Evolutionary conservation across 2,888 invertebrate species (phyloP).

Genomic region (Nesidiocoris tenuis): DNA sequence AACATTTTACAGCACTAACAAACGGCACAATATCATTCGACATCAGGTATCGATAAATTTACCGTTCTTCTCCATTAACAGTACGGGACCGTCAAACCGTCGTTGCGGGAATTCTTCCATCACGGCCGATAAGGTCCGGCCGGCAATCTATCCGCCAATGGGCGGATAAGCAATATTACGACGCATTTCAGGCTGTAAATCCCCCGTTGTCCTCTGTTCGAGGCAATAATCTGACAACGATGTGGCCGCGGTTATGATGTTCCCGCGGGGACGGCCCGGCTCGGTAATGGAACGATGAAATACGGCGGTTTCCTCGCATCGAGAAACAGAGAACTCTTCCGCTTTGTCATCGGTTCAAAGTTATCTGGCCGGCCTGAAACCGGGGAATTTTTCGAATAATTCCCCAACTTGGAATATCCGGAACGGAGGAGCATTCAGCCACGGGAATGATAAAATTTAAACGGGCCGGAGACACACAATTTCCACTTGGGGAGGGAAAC

Average conservation of each 20-base stretch:
- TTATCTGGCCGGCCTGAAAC: too few species aligned
- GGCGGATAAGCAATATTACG: background rate
- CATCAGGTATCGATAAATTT: too few species aligned
- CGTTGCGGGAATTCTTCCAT: background rate
- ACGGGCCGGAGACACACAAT: too few species aligned
- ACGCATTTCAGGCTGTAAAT: background rate
- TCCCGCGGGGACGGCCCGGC: background rate
- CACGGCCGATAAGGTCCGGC: background rate
- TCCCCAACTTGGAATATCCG: too few species aligned
- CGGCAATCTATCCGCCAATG: background rate
- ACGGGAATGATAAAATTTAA: too few species aligned
- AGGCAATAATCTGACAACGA: background rate
- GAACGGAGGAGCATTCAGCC: too few species aligned
- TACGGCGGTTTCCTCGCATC: background rate
- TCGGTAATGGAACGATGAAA: background rate
- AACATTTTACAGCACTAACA: too few species aligned
- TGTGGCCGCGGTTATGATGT: background rate
- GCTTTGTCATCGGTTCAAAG: background rate
- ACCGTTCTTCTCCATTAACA: too few species aligned
- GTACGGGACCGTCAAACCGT: background rate
- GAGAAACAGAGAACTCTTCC: background rate
- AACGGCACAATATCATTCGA: too few species aligned
- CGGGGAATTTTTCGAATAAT: too few species aligned
- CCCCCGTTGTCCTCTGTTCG: background rate
- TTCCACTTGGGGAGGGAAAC: too few species aligned